Percentiles rank a stretch among this genome's conserved stretches.
phyloP scores from a whole-genome alignment of 2,113 vertebrate species.

The Varanus salvator region DNA sequence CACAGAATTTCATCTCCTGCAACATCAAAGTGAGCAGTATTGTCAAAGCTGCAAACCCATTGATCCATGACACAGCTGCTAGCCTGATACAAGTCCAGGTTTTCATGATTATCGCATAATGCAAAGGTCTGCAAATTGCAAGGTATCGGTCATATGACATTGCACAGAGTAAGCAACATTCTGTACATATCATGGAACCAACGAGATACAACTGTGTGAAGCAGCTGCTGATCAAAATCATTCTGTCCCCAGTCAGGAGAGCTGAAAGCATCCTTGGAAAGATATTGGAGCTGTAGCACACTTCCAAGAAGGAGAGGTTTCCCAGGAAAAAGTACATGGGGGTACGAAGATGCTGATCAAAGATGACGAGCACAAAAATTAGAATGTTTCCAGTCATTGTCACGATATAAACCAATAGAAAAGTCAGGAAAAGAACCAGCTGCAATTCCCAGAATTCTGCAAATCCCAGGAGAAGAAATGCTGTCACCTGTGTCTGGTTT shows the following conservation, averaged over 20 bases:
- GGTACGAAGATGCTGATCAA: conserved; percentile 51
- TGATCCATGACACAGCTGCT: conserved; percentile 17
- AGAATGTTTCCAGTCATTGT: conserved; percentile 52
- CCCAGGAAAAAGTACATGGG: conserved; percentile 68
- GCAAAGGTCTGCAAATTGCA: conserved; percentile 60
- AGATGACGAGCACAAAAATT: conserved; percentile 49
- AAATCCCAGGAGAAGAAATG: conserved; percentile 61
- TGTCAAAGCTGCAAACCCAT: conserved; percentile 2
- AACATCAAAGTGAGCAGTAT: conserved; percentile 21
- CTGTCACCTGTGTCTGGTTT: conserved; percentile 50
- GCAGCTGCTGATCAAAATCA: conserved; percentile 63
- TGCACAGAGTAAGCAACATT: conserved; percentile 53
- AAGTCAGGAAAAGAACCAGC: conserved; percentile 49
- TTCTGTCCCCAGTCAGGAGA: conserved; percentile 54
- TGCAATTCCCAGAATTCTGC: conserved; percentile 42
- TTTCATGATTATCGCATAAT: conserved; percentile 49
- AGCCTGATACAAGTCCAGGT: background rate
- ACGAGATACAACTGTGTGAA: conserved; percentile 64
- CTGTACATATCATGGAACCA: conserved; percentile 52
- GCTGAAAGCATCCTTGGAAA: conserved; percentile 61
- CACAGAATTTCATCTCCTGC: conserved; percentile 7
- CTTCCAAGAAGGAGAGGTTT: conserved; percentile 63
- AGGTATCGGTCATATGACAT: conserved; percentile 62
- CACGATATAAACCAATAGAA: conserved; percentile 43
- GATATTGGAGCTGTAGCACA: conserved; percentile 10